Evolutionary conservation across 1,140 invertebrate genomes (phyloP).

Genomic region (Carposina sasakii): DNA sequence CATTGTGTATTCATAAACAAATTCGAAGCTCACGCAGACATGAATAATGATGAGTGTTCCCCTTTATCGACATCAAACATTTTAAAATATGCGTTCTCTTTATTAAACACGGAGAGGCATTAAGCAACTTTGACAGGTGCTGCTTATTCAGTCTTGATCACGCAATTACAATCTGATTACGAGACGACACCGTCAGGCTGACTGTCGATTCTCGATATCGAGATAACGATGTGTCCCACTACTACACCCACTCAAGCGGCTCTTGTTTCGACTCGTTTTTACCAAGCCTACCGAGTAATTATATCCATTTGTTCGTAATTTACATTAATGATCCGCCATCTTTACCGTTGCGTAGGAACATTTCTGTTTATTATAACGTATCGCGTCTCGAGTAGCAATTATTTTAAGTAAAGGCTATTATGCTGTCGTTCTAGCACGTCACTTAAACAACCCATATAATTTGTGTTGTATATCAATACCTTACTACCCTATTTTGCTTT

Average conservation of each 20-base stretch:
- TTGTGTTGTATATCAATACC: constrained; percentile 25
- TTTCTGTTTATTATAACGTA: constrained; percentile 45
- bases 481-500: constrained; percentile 19
- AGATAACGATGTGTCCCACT: constrained; percentile 55
- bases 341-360: constrained; percentile 22
- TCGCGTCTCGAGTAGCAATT: constrained; percentile 39
- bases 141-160: constrained; percentile 34
- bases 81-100: no score
- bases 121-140: constrained; percentile 40
- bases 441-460: constrained; percentile 28
- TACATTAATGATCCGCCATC: constrained; percentile 53
- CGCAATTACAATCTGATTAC: constrained; percentile 58
- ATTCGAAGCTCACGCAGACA: no score
- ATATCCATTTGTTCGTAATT: constrained; percentile 66
- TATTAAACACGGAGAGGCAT: no score
- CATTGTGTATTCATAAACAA: no score
- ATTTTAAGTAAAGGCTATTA: constrained; percentile 45
- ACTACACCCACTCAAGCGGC: constrained; percentile 47
- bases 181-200: constrained; percentile 30
- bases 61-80: no score
- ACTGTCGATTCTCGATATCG: constrained; percentile 36
- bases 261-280: constrained; percentile 50
- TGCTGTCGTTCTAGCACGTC: constrained; percentile 33
- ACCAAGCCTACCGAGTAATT: constrained; percentile 58
- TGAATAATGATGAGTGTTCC: no score